phyloP scores from a whole-genome alignment of 2,797 vertebrate genomes.

The Odontamblyopus rebecca region DNA sequence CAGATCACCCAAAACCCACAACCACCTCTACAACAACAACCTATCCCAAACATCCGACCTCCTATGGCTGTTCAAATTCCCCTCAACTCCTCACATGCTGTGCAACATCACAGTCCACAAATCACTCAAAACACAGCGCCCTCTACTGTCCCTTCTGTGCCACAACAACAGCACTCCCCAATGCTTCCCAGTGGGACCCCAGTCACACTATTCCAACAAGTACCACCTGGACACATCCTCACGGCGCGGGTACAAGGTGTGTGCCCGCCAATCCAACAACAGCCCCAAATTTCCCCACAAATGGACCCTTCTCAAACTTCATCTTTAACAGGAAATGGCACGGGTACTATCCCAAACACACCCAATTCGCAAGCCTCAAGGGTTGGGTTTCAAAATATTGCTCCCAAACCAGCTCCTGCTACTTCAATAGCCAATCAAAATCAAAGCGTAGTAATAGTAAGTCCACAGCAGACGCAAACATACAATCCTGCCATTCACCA shows the following conservation, averaged over 20 bases:
- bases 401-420: slow-evolving; percentile 91
- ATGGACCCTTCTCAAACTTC: slow-evolving; percentile 77
- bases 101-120: slow-evolving; percentile 83
- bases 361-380: slow-evolving; percentile 86
- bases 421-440: slow-evolving; percentile 67
- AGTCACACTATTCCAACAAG: slow-evolving; percentile 93
- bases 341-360: slow-evolving; percentile 84
- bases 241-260: slow-evolving; percentile 90
- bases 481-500: slow-evolving; percentile 97
- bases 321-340: slow-evolving; percentile 84
- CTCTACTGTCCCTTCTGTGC: slow-evolving; percentile 32
- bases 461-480: slow-evolving; percentile 87
- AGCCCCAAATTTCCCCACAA: slow-evolving; percentile 74
- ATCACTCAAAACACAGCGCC: slow-evolving; percentile 58
- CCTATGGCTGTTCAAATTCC: slow-evolving; percentile 83
- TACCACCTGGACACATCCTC: slow-evolving; percentile 92
- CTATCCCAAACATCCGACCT: slow-evolving; percentile 71
- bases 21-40: slow-evolving; percentile 75
- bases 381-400: slow-evolving; percentile 95
- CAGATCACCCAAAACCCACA: slow-evolving; percentile 80
- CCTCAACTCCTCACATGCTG: slow-evolving; percentile 61
- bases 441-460: slow-evolving; percentile 93
- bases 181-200: slow-evolving; percentile 86
- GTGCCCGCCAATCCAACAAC: slow-evolving; percentile 81
- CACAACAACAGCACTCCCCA: slow-evolving; percentile 78